Conservation (phyloP, 2,113 vertebrate genomes). For the Elaphurus davidianus region DNA sequence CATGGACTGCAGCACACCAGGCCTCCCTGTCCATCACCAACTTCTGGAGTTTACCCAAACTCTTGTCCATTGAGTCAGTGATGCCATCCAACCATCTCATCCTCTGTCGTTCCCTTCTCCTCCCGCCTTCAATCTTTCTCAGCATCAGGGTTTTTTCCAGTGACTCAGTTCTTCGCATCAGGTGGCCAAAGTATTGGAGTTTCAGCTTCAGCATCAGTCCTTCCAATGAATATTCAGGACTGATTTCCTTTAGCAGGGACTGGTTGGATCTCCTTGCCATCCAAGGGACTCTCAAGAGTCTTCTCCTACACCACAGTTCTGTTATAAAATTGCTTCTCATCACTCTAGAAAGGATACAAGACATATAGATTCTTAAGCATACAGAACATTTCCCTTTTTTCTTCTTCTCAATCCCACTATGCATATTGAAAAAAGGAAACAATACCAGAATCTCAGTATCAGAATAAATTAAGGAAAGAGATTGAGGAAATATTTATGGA, state of each 20-base stretch:
- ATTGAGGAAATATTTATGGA: neutral
- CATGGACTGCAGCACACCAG: neutral
- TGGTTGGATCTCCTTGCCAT: neutral
- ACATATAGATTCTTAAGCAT: neutral
- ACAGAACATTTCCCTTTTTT: neutral
- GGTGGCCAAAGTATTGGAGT: neutral
- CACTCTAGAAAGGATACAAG: neutral
- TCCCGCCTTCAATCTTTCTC: neutral
- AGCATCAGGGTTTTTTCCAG: neutral
- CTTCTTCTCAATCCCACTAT: neutral
- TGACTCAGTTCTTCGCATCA: neutral
- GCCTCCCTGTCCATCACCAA: neutral
- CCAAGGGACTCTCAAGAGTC: neutral
- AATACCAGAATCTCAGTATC: neutral
- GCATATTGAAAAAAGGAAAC: neutral
- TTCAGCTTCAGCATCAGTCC: neutral
- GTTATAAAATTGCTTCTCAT: neutral
- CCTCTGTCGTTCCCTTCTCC: neutral
- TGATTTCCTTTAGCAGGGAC: neutral
- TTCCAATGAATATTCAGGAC: neutral
- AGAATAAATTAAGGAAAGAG: neutral
- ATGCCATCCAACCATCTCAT: neutral
- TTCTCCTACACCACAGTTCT: neutral
- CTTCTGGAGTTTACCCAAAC: neutral
- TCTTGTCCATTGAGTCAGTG: neutral